phyloP scores from a whole-genome alignment of 2,888 invertebrate species.

The Drosophila kokeensis region DNA sequence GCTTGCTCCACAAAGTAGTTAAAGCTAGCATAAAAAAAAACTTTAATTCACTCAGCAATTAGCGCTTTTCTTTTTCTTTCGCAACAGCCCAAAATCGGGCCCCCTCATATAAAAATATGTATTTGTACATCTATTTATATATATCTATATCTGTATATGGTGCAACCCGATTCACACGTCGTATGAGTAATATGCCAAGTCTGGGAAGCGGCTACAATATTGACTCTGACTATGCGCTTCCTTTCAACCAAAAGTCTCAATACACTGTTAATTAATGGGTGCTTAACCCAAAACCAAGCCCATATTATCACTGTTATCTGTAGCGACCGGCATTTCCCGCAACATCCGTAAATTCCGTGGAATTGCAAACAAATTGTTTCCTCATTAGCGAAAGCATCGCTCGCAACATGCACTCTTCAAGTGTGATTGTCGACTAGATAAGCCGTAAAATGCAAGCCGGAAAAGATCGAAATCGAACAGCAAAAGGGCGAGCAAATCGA shows the following conservation, averaged over 20 bases:
- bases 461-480: too few species aligned
- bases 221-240: neutral
- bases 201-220: constrained; percentile 1
- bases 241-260: constrained; percentile 4
- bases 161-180: constrained; percentile 42
- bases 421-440: constrained; percentile 5
- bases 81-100: constrained; percentile 60
- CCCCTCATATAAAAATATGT: constrained; percentile 7
- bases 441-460: too few species aligned
- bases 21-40: neutral
- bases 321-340: constrained; percentile 2
- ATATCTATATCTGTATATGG: constrained; percentile 8
- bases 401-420: neutral
- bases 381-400: constrained; percentile 43
- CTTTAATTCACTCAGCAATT: constrained; percentile 54
- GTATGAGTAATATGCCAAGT: constrained; percentile 44
- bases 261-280: constrained; percentile 28
- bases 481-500: too few species aligned
- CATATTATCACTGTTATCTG: constrained; percentile 25
- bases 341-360: constrained; percentile 24
- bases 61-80: constrained; percentile 42
- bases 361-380: constrained; percentile 57
- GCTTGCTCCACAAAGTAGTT: neutral
- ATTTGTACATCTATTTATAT: neutral
- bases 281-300: neutral